A percentile compares a stretch with the other conserved stretches of the same genome.
Conservation (phyloP, 2,797 vertebrate species). For the Lagorchestes hirsutus region DNA sequence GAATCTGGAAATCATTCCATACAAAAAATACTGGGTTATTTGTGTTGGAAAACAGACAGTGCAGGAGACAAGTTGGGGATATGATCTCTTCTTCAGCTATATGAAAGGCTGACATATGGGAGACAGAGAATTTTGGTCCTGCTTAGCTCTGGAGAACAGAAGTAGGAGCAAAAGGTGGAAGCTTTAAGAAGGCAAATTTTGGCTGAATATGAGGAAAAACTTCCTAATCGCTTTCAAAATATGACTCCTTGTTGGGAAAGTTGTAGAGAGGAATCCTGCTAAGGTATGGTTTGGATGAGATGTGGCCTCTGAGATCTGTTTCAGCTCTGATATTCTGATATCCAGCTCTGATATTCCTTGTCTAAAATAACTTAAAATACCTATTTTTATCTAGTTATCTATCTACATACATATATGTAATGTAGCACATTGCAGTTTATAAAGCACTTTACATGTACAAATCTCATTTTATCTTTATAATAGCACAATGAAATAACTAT, state of each 20-base stretch:
- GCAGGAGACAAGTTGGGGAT: not conserved
- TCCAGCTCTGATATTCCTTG: not conserved
- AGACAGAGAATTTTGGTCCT: not conserved
- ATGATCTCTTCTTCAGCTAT: not conserved
- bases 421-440: too few species aligned
- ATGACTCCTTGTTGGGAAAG: not conserved
- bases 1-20: not conserved
- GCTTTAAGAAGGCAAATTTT: not conserved
- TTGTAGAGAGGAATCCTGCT: not conserved
- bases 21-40: not conserved
- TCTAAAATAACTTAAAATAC: not conserved
- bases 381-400: not conserved
- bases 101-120: not conserved
- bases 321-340: not conserved
- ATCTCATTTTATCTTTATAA: too few species aligned
- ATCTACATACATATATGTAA: not conserved
- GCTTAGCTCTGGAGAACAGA: not conserved
- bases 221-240: not conserved
- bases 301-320: not conserved
- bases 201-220: not conserved
- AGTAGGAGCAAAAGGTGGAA: not conserved
- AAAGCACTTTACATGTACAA: too few species aligned
- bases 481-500: not conserved
- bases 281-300: not conserved
- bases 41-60: not conserved